A percentile compares a stretch with the other conserved stretches of the same genome.
Evolutionary conservation across 2,888 invertebrate genomes (phyloP).

Genomic region (Hipparchia semele): DNA sequence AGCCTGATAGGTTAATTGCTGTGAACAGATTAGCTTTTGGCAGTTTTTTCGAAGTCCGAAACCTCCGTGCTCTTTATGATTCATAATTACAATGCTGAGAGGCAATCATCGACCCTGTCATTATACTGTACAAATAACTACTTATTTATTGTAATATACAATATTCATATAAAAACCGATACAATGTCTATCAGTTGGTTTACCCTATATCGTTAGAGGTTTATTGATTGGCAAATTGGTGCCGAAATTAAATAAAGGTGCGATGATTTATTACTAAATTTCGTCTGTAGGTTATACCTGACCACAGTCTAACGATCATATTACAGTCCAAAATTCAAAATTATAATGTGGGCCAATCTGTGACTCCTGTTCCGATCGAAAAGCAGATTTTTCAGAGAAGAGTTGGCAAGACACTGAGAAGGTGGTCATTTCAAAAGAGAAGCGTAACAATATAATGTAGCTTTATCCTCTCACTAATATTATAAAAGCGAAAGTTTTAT

Average conservation of each 20-base stretch:
- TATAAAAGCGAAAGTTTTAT: too few relatives aligned
- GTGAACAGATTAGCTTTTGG: slow-evolving; percentile 76
- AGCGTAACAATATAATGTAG: too few relatives aligned
- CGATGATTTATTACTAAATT: slow-evolving; percentile 39
- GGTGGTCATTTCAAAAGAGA: too few relatives aligned
- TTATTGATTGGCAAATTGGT: slow-evolving; percentile 59
- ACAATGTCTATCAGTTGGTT: slow-evolving; percentile 49
- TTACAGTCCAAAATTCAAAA: background rate
- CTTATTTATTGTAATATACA: slow-evolving; percentile 59
- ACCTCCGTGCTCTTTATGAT: slow-evolving; percentile 69
- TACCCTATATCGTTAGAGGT: slow-evolving; percentile 56
- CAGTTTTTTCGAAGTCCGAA: slow-evolving; percentile 65
- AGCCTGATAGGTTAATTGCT: slow-evolving; percentile 79
- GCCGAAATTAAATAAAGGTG: slow-evolving; percentile 35
- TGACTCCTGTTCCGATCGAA: background rate
- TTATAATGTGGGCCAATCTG: background rate
- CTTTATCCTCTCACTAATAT: too few relatives aligned
- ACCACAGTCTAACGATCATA: background rate
- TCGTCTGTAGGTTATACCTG: slow-evolving; percentile 27
- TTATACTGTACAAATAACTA: slow-evolving; percentile 79
- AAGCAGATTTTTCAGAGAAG: too few relatives aligned
- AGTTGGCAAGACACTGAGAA: too few relatives aligned
- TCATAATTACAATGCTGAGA: slow-evolving; percentile 76
- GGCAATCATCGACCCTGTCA: slow-evolving; percentile 77
- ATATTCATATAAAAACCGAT: slow-evolving; percentile 59